Conservation (phyloP, 2,888 invertebrate species). For the Yponomeuta cagnagella region DNA sequence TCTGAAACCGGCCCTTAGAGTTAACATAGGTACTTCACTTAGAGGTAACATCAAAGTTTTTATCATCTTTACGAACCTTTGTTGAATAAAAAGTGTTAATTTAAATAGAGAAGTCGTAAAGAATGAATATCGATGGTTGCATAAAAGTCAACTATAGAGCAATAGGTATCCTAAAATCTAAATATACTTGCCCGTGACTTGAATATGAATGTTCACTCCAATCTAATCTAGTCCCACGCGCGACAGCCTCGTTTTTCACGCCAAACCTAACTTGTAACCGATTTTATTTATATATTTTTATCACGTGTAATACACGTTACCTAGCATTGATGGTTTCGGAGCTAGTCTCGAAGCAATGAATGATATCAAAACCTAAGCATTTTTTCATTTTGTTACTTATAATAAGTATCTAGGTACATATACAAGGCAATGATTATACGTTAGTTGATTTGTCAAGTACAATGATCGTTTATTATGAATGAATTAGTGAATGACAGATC, state of each 20-base stretch:
- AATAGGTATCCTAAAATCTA: slow-evolving; percentile 14
- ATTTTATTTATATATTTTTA: background rate
- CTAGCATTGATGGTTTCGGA: too few relatives aligned
- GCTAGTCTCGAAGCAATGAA: too few relatives aligned
- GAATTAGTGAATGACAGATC: slow-evolving; percentile 74
- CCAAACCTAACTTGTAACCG: background rate
- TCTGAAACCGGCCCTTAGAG: too few relatives aligned
- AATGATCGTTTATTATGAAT: slow-evolving; percentile 64
- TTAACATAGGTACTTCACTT: too few relatives aligned
- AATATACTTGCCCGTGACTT: slow-evolving; percentile 21
- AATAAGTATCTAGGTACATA: too few relatives aligned
- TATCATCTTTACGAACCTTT: too few relatives aligned
- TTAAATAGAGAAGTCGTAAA: background rate
- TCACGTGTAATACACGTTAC: background rate
- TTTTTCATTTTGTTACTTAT: too few relatives aligned
- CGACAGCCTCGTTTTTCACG: background rate
- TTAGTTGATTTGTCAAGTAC: slow-evolving; percentile 57
- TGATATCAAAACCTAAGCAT: too few relatives aligned
- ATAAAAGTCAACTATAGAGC: background rate
- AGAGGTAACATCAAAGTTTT: too few relatives aligned
- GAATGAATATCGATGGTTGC: background rate
- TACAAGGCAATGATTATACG: too few relatives aligned
- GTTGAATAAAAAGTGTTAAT: background rate
- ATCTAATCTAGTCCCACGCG: background rate
- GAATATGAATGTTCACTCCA: slow-evolving; percentile 12